Conservation (phyloP, 2,113 vertebrate genomes). For the Donacobius atricapilla region DNA sequence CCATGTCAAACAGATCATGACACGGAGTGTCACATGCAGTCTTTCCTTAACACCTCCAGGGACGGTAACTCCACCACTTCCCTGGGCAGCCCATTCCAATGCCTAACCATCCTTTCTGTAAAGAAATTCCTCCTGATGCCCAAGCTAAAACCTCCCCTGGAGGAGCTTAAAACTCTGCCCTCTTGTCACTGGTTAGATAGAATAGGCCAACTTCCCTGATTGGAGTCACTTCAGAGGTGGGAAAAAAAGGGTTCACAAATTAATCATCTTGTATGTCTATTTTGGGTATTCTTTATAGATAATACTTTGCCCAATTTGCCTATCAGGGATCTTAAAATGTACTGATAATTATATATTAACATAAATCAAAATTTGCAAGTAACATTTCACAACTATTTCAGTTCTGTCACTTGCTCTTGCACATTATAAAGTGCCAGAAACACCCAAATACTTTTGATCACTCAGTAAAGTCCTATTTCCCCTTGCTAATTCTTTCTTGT, state of each 20-base stretch:
- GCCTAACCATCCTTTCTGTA: not conserved
- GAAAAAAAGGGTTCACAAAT: not conserved
- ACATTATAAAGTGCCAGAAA: not conserved
- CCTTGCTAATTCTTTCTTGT: not conserved
- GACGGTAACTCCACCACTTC: not conserved
- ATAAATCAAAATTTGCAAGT: not conserved
- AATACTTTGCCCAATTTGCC: not conserved
- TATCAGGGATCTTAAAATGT: not conserved
- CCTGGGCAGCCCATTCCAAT: not conserved
- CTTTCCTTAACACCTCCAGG: not conserved
- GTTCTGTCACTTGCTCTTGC: not conserved
- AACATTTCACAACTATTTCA: not conserved
- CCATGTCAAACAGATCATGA: not conserved
- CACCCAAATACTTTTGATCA: not conserved
- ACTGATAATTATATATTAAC: not conserved
- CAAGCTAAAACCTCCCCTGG: not conserved
- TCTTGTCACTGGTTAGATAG: too few species aligned
- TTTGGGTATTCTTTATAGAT: not conserved
- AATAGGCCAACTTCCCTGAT: accelerated
- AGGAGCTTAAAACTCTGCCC: accelerated
- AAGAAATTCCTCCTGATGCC: not conserved
- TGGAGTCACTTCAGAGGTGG: not conserved
- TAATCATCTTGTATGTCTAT: not conserved
- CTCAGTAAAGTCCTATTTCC: not conserved
- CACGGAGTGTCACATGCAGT: not conserved